Evolutionary conservation across 2,113 vertebrate species (phyloP).

Genomic region (Elachura formosa): DNA sequence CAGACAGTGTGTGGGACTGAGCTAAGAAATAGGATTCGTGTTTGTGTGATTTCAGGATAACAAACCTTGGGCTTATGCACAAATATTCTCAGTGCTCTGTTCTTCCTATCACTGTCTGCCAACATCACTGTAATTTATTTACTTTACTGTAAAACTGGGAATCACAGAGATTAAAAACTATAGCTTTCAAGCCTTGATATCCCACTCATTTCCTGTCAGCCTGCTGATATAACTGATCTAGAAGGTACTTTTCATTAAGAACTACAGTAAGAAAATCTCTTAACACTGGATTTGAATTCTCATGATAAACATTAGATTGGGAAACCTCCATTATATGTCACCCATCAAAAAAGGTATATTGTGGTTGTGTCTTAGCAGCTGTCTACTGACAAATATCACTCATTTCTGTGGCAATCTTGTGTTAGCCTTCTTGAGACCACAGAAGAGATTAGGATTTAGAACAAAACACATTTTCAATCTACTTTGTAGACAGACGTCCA

Average conservation of each 20-base stretch:
- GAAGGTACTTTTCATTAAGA: conserved; percentile 56
- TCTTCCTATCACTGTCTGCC: background rate
- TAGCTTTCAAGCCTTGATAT: conserved; percentile 45
- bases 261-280: conserved; percentile 13
- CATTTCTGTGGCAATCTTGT: conserved; percentile 40
- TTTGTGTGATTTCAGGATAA: background rate
- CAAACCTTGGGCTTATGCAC: background rate
- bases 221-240: conserved; percentile 41
- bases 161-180: conserved; percentile 49
- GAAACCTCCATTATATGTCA: background rate
- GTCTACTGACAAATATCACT: conserved; percentile 49
- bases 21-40: background rate
- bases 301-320: background rate
- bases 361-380: conserved; percentile 43
- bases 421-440: conserved; percentile 50
- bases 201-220: conserved; percentile 55
- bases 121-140: background rate
- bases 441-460: conserved; percentile 64
- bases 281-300: conserved; percentile 50
- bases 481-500: conserved; percentile 17
- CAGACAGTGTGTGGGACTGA: background rate
- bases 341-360: background rate
- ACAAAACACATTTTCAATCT: conserved; percentile 61
- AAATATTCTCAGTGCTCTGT: background rate
- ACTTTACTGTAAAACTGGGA: background rate